Evolutionary conservation across 1,140 invertebrate genomes (phyloP).

Genomic region (Ephestia elutella): DNA sequence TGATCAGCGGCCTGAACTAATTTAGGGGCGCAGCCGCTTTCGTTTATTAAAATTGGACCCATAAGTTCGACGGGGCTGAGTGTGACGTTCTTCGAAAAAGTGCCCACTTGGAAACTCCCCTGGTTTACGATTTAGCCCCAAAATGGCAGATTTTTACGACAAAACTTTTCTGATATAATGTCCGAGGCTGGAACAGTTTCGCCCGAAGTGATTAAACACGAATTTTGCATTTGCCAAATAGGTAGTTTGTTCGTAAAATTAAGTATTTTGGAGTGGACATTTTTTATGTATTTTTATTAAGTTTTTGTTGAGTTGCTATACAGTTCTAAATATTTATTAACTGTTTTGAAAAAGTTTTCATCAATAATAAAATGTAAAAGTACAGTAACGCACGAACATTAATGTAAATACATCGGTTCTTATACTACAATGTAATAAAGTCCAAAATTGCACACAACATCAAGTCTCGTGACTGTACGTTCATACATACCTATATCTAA

Average conservation of each 20-base stretch:
- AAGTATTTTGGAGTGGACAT: background rate
- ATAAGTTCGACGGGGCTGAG: slow-evolving; percentile 17
- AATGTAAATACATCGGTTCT: no score
- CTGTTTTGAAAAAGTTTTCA: no score
- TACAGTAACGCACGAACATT: no score
- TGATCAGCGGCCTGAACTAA: slow-evolving; percentile 3
- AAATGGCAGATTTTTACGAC: slow-evolving; percentile 46
- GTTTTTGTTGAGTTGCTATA: background rate
- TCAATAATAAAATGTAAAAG: no score
- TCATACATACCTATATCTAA: no score
- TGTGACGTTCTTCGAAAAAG: slow-evolving; percentile 32
- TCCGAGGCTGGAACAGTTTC: slow-evolving; percentile 20
- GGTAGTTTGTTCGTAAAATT: slow-evolving; percentile 1
- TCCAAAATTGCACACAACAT: no score
- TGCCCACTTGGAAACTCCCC: slow-evolving; percentile 26
- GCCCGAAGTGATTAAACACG: slow-evolving; percentile 36
- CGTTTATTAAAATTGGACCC: slow-evolving; percentile 13
- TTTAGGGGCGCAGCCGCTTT: slow-evolving; percentile 11
- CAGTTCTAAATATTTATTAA: no score
- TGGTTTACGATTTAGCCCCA: slow-evolving; percentile 38
- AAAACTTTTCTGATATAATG: slow-evolving; percentile 47
- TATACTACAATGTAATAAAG: no score
- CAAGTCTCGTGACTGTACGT: no score
- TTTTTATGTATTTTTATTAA: background rate
- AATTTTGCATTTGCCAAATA: slow-evolving; percentile 38